Percentiles rank a stretch among this genome's conserved stretches.
These are phyloP conservation scores for Catharus fuscescens DNA, from an alignment of 2,113 vertebrate genomes.

Conservation along the genomic window DNA sequence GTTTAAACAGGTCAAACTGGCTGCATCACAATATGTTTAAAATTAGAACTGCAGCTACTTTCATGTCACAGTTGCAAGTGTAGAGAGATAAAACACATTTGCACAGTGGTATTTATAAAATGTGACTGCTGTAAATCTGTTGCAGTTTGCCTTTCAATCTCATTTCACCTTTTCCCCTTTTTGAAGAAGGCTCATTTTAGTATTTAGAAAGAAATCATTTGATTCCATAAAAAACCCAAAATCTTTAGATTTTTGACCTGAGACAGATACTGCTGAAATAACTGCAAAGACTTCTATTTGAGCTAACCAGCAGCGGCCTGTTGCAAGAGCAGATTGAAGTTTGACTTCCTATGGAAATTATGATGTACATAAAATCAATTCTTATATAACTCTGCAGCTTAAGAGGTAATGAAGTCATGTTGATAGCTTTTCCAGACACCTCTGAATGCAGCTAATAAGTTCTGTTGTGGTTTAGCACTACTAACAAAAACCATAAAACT, in stretches of 20 bases:
- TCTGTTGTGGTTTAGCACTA: background rate
- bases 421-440: background rate
- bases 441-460: background rate
- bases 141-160: background rate
- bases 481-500: background rate
- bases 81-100: background rate
- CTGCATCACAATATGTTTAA: background rate
- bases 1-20: background rate
- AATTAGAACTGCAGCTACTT: background rate
- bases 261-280: background rate
- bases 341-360: background rate
- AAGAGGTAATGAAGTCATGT: slow-evolving; percentile 3
- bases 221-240: background rate
- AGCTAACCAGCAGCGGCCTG: background rate
- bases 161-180: background rate
- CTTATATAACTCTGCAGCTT: background rate
- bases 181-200: background rate
- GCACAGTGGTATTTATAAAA: background rate
- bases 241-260: background rate
- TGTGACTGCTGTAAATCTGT: background rate
- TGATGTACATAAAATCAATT: background rate
- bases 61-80: background rate
- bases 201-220: background rate
- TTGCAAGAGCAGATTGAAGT: background rate
- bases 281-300: background rate